Base-by-base conservation (phyloP, 2,888 invertebrate species). In the Gortyna flavago region DNA sequence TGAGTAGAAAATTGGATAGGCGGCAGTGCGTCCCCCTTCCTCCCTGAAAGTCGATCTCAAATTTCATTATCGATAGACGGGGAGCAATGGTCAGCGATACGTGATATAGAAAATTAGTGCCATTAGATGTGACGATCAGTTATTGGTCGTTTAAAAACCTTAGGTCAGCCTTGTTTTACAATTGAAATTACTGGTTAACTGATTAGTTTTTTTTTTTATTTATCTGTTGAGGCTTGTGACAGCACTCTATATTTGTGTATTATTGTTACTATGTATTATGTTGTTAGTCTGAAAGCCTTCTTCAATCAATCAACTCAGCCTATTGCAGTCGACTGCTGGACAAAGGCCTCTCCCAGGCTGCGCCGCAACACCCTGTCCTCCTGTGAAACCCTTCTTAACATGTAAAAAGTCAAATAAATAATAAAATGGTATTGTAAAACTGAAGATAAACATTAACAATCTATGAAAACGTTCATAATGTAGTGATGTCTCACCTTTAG, bases 1-100 rank as follows among this genome's bases (percentile, higher is more conserved):
- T 73, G 32, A 74, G 68, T 62, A 62, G 77, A 62, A 77, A 74
- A 79, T 78, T 85, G 71, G 74, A 61, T 61, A 48, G 64, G 25
- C 73, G 25, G 29, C 44, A 38, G 62, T 9, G n/a, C 51, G 7
- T 51, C 41, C 62, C 75, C 38, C 21, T 25, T 25, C 41, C 11
- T 29, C 16, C 13, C 32, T 35, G 69, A 72, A 44, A n/a, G n/a
- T 59, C 62, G 25, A 73, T 21, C 54, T 67, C 41, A 80, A 85
- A 82, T 85, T 78, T 59, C 78, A 72, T 44, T 76, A 29, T 18
- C n/a, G n/a, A 72, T 54, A 72, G 41, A 65, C 35, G 38, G n/a
- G 54, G 41, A 62, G 32, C 9, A 21, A 41, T 38, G 67, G 73
- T 62, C 68, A 79, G 62, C 41, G 66, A 70, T 48, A 72, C 32